Base-by-base conservation (phyloP, 1,140 invertebrate species). In the Drosophila neocordata region DNA sequence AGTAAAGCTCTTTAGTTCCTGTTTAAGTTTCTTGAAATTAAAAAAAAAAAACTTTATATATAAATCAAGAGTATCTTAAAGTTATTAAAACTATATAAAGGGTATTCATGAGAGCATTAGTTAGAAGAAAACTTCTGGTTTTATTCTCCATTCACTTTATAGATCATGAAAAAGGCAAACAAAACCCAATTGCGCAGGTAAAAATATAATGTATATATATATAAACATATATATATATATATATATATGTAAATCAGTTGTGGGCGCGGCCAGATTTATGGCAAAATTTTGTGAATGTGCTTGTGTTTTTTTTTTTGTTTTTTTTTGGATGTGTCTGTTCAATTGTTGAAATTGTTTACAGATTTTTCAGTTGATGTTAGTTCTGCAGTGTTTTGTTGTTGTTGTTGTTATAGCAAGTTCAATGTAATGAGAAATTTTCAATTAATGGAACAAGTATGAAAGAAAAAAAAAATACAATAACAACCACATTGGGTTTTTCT, bases 391-490 rank as follows among this genome's bases (percentile, higher is more conserved):
- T 31, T 31, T 31, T 6, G 4, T 7, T 31, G 4, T 4, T 6
- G 27, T 31, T 31, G 4, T 24, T 24, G 1, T 24, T 24, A 4
- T 65, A 84, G 76, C 81, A 87, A 87, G 81, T 85, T 85, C 81
- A 85, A 85, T 84, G 73, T 66, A 52, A 87, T 81, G 78, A 61
- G 67, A 87, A 85, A 87, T 68, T 87, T 74, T 81, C 80, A 77
- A 85, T 84, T 81, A 74, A 69, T 52, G 24, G 70, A 69, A 67
- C 52, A 58, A 65, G 60, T 20, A 48, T 48, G 15, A 48, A 20
- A 11, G 9, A 20, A 44, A 41, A 41, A 13, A 6, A 44, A 7
- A 20, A 20, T 6, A 44, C 12, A 44, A 15, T 8, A 6, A 48
- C 41, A 48, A 48, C 15, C 7, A 48, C 15, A 48, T 48, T 48